Percentiles rank a stretch among this genome's conserved stretches.
Conservation (phyloP, 1,140 invertebrate genomes). For the Saccostrea cuccullata region DNA sequence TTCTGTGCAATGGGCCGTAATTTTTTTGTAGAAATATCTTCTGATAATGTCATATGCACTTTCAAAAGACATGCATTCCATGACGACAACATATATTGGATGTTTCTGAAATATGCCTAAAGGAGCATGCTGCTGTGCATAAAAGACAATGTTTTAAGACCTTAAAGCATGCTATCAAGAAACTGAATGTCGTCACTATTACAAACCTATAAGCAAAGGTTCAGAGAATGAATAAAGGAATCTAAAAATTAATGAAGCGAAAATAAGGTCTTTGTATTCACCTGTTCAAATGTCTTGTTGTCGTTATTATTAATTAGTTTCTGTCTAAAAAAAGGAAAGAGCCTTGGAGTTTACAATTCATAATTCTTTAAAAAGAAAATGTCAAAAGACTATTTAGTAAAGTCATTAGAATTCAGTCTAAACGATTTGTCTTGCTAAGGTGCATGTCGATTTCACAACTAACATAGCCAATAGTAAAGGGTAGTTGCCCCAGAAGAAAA, state of each 20-base stretch:
- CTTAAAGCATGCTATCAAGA: not conserved
- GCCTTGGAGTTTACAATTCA: not conserved
- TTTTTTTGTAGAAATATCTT: not conserved
- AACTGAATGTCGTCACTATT: not conserved
- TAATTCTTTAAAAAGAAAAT: slow-evolving; percentile 6
- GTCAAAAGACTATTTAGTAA: not conserved
- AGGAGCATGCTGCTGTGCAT: not conserved
- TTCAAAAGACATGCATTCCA: not conserved
- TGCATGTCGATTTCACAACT: not conserved
- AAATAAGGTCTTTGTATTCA: slow-evolving; percentile 5
- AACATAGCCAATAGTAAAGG: not conserved
- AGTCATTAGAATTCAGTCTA: not conserved
- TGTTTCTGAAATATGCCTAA: not conserved
- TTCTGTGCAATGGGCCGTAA: not conserved
- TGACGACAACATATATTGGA: not conserved
- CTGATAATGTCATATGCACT: not conserved
- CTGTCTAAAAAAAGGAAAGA: not conserved
- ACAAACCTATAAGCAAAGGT: not conserved
- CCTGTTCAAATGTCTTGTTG: slow-evolving; percentile 8
- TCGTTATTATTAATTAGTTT: slow-evolving; percentile 34
- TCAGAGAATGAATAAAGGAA: not conserved
- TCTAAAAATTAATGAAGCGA: slow-evolving; percentile 8
- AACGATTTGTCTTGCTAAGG: not conserved
- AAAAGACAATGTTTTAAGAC: not conserved
- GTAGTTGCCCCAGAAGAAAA: not conserved